Percentiles rank a stretch among this genome's conserved stretches.
Conservation (phyloP, 1,140 invertebrate species). For the Teleopsis dalmanni region DNA sequence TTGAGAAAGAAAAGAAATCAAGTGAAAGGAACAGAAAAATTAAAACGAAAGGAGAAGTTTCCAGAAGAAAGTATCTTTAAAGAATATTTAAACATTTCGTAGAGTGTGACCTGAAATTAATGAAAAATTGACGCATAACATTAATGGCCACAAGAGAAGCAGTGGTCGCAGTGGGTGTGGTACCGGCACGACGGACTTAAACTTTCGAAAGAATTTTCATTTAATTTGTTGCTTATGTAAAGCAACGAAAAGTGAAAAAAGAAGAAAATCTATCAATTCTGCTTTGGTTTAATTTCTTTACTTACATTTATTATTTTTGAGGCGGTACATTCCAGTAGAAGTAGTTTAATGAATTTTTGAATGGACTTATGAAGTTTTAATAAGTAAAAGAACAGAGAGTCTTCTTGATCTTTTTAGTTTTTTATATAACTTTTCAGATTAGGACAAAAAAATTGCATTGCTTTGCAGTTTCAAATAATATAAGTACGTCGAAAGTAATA, state of each 20-base stretch:
- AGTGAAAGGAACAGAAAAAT: background rate
- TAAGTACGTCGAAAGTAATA: too few relatives aligned
- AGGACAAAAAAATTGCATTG: too few relatives aligned
- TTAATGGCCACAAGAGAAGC: background rate
- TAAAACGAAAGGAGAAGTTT: background rate
- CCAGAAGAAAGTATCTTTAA: background rate
- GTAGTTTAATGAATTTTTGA: background rate
- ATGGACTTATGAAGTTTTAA: background rate
- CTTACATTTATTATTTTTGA: background rate
- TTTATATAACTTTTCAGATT: too few relatives aligned
- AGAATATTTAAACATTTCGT: background rate
- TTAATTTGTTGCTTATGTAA: constrained; percentile 6
- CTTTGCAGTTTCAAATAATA: too few relatives aligned
- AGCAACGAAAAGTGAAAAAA: background rate
- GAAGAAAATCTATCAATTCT: background rate
- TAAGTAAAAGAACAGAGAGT: background rate
- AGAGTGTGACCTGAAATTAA: background rate
- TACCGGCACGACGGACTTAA: background rate
- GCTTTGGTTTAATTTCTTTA: background rate
- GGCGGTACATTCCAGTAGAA: background rate
- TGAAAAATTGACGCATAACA: background rate
- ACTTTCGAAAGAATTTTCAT: constrained; percentile 3
- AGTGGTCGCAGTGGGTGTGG: background rate
- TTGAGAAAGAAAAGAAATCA: background rate
- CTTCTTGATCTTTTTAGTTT: too few relatives aligned